These are phyloP conservation scores for Latrodectus geometricus DNA, from an alignment of 1,140 invertebrate genomes.

Conservation along the genomic window DNA sequence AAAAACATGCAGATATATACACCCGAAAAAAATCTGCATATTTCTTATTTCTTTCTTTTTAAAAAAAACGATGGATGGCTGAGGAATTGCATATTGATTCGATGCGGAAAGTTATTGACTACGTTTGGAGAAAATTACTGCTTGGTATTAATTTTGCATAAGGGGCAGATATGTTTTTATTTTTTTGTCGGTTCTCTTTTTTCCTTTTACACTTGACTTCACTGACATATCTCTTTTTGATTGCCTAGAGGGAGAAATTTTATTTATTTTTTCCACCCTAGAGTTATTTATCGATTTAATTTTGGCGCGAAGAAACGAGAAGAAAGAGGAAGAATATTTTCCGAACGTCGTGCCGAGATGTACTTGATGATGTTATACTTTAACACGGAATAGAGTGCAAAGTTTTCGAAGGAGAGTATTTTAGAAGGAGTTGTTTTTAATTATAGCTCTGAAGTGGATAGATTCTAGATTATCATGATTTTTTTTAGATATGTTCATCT, in stretches of 20 bases:
- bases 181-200: background rate
- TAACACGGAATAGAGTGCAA: too few relatives aligned
- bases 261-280: background rate
- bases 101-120: background rate
- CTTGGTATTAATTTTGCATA: background rate
- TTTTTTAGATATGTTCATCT: too few relatives aligned
- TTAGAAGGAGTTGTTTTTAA: too few relatives aligned
- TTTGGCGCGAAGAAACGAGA: background rate
- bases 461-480: too few relatives aligned
- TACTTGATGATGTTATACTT: too few relatives aligned
- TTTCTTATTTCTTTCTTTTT: background rate
- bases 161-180: background rate
- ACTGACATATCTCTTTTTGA: background rate
- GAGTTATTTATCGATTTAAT: background rate
- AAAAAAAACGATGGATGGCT: background rate
- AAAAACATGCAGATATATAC: background rate
- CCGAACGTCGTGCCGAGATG: too few relatives aligned
- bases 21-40: background rate
- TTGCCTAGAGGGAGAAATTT: background rate
- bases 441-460: too few relatives aligned
- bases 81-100: background rate
- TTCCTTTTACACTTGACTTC: background rate
- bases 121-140: background rate
- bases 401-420: too few relatives aligned
- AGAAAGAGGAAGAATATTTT: background rate